These are phyloP conservation scores for Scartelaos histophorus DNA, from an alignment of 2,113 vertebrate species.

Conservation along the genomic window DNA sequence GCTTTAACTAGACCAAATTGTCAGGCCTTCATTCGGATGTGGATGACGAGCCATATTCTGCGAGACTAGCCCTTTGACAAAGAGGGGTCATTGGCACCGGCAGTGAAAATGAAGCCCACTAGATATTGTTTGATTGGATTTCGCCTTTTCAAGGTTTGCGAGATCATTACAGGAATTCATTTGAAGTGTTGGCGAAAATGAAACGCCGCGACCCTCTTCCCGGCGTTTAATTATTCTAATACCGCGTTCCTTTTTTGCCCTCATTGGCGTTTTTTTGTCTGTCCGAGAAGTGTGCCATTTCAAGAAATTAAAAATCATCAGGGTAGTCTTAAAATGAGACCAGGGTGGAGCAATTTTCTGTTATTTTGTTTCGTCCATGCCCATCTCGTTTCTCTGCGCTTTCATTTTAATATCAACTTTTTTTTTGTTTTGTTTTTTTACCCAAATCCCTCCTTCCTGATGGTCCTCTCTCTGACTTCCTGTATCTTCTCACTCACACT, in stretches of 20 bases:
- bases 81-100: constrained; percentile 76
- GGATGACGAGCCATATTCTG: constrained; percentile 74
- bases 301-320: constrained; percentile 74
- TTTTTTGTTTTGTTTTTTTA: not conserved
- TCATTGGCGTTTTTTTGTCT: constrained; percentile 50
- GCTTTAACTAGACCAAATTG: constrained; percentile 83
- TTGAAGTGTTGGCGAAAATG: constrained; percentile 82
- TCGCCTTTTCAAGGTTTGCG: constrained; percentile 80
- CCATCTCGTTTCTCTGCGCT: constrained; percentile 31
- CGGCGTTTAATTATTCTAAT: constrained; percentile 81
- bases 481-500: constrained; percentile 22
- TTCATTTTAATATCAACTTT: constrained; percentile 16
- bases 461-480: constrained; percentile 52
- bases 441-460: constrained; percentile 28
- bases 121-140: constrained; percentile 86
- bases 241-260: constrained; percentile 62
- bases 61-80: constrained; percentile 79
- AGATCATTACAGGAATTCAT: constrained; percentile 83
- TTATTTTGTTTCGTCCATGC: constrained; percentile 55
- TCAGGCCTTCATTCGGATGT: constrained; percentile 80
- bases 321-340: constrained; percentile 74
- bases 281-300: constrained; percentile 65
- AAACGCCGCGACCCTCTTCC: constrained; percentile 70
- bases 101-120: constrained; percentile 78
- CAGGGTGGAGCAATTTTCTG: constrained; percentile 67